Evolutionary conservation across 2,888 invertebrate genomes (phyloP).

Genomic region (Euzetes globulus): DNA sequence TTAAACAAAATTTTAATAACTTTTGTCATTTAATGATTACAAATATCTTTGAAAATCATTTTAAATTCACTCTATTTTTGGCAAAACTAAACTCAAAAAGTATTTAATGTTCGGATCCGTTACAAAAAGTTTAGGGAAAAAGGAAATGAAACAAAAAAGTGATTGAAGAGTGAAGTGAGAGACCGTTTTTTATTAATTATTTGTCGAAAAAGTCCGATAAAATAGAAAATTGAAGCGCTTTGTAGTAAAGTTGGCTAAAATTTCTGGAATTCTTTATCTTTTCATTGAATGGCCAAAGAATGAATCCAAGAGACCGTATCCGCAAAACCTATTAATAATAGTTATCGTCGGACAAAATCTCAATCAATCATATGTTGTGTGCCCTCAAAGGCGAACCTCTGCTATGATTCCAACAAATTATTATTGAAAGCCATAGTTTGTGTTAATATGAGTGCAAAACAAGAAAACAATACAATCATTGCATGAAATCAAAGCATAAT

Average conservation of each 20-base stretch:
- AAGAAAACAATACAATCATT: neutral
- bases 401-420: neutral
- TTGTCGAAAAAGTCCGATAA: neutral
- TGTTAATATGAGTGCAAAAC: neutral
- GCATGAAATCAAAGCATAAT: too few relatives aligned
- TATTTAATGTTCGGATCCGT: too few relatives aligned
- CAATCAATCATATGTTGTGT: constrained; percentile 1
- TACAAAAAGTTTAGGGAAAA: too few relatives aligned
- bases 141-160: too few relatives aligned
- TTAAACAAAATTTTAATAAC: too few relatives aligned
- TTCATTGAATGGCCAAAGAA: neutral
- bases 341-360: constrained; percentile 2
- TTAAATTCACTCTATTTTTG: too few relatives aligned
- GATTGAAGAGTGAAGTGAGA: neutral
- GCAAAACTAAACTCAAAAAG: too few relatives aligned
- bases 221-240: neutral
- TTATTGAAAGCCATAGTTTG: neutral
- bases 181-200: neutral
- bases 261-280: constrained; percentile 3
- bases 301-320: neutral
- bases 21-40: too few relatives aligned
- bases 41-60: too few relatives aligned
- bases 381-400: neutral
- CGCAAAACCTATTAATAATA: constrained; percentile 14
- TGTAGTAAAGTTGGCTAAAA: constrained; percentile 7